phyloP scores from a whole-genome alignment of 2,113 vertebrate species.

The Lycaon pictus region DNA sequence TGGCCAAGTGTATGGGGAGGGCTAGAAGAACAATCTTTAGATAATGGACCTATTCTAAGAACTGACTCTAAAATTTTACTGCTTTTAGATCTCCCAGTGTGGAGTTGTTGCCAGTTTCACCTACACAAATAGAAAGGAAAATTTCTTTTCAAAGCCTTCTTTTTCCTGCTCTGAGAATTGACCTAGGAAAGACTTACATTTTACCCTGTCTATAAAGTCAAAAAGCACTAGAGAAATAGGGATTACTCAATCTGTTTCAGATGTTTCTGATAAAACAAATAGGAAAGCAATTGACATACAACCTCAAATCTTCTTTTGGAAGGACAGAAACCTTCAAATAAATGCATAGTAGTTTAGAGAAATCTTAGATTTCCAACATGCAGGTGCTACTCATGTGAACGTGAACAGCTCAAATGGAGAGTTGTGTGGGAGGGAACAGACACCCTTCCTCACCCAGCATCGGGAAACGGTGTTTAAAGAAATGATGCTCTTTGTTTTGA shows the following conservation, averaged over 20 bases:
- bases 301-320: not conserved
- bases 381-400: accelerated
- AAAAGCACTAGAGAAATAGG: not conserved
- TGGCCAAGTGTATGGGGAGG: not conserved
- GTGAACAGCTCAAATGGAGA: not conserved
- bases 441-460: accelerated
- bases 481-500: not conserved
- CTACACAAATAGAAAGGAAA: not conserved
- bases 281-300: not conserved
- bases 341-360: not conserved
- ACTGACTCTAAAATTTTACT: not conserved
- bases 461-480: not conserved
- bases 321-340: not conserved
- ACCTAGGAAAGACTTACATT: not conserved
- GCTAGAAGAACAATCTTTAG: not conserved
- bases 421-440: accelerated
- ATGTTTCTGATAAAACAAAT: not conserved
- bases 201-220: not conserved
- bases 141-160: not conserved
- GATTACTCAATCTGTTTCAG: not conserved
- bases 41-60: not conserved
- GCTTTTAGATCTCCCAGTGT: not conserved
- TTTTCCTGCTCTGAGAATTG: not conserved
- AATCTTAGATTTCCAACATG: not conserved
- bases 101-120: not conserved